Base-by-base conservation (phyloP, 2,888 invertebrate genomes). In the Drosophila trichaetosa region DNA sequence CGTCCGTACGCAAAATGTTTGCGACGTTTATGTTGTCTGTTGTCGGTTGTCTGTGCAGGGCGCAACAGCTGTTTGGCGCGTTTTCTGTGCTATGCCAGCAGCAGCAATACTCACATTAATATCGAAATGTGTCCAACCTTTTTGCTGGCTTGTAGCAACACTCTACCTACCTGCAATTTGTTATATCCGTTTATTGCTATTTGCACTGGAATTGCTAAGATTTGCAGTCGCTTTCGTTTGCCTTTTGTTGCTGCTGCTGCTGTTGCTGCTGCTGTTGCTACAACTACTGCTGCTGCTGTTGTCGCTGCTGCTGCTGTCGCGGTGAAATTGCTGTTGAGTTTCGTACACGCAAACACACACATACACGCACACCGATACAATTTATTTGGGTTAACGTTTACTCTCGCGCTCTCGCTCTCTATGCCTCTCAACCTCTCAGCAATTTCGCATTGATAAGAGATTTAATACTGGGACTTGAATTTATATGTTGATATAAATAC, bases 1-100 rank as follows among this genome's bases (percentile, higher is more conserved):
- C 51, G 61, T 29, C 11, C 29, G 54, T 5, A 24, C 8, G 11
- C 42, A 69, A 71, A 74, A 33, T 60, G 69, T 24, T 68, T 51
- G 7, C 2, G 74, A 86, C 71, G 31, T 18, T 52, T 40, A 27
- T 59, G 73, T 80, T 71, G 80, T 80, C 69, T 83, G 46, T 24
- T 46, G 46, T 46, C 46, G 27, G 16, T 8, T 46, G 46, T 24
- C 46, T 24, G 46, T 16, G 87, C 62, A 29, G 60, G 34, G 69
- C 69, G 75, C 81, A 80, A 80, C 84, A 89, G 84, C 84, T 89
- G 84, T 79, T 86, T 87, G 68, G 69, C 83, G 73, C 79, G 67
- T 75, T 74, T 77, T 64, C 61, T 36, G 18, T 56, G 58, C 40
- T 48, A 16, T 65, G 74, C 31, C 83, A 86, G 79, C 89, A 88